These are phyloP conservation scores for Cossypha polioptera DNA, from an alignment of 2,797 vertebrate species.

Conservation along the genomic window DNA sequence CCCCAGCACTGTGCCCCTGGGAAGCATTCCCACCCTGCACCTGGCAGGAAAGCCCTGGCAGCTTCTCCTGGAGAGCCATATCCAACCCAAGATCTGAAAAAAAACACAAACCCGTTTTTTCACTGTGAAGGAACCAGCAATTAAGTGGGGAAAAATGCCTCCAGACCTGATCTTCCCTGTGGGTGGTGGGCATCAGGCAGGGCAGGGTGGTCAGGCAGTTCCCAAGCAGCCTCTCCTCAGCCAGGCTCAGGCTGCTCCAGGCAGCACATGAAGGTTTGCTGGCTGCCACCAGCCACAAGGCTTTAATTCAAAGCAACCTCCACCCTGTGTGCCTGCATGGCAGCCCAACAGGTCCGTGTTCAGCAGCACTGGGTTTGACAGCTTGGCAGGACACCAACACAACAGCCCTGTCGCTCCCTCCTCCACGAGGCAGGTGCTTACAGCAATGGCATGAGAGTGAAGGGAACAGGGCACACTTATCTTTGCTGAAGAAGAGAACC, in stretches of 20 bases:
- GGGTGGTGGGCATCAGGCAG: neutral
- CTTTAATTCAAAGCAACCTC: neutral
- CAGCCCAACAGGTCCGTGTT: rapidly evolving
- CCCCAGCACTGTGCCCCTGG: neutral
- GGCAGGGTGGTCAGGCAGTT: rapidly evolving
- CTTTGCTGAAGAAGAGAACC: neutral
- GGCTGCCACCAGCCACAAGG: neutral
- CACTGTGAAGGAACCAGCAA: neutral
- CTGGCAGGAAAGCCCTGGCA: neutral
- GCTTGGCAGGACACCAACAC: neutral
- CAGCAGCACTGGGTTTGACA: neutral
- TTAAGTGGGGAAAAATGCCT: neutral
- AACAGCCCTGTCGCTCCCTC: rapidly evolving
- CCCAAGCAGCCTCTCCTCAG: neutral
- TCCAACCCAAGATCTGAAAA: neutral
- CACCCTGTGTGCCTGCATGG: neutral
- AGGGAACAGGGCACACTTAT: rapidly evolving
- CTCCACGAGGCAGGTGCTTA: rapidly evolving
- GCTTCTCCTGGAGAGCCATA: rapidly evolving
- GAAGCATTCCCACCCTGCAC: neutral
- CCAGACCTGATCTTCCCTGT: neutral
- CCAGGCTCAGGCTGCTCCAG: neutral
- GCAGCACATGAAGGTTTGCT: neutral
- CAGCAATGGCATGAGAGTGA: rapidly evolving
- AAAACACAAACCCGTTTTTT: neutral